phyloP scores from a whole-genome alignment of 2,888 invertebrate species.

The Hartigia nigra region DNA sequence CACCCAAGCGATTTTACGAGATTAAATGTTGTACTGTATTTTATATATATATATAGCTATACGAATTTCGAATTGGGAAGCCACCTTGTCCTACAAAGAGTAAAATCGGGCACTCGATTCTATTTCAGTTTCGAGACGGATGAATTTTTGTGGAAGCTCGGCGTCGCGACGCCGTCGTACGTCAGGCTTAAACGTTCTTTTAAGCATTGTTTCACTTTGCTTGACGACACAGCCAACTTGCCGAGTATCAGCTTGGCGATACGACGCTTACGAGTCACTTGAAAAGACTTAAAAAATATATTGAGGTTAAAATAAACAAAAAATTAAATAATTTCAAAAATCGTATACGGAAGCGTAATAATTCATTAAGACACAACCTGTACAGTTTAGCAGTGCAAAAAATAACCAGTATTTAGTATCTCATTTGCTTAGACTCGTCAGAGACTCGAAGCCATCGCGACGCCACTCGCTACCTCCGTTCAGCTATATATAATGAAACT shows the following conservation, averaged over 20 bases:
- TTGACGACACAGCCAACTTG: not conserved
- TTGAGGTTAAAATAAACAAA: no score
- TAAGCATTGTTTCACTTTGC: not conserved
- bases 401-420: not conserved
- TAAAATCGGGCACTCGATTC: not conserved
- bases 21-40: not conserved
- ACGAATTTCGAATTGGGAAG: not conserved
- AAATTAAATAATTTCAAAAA: not conserved
- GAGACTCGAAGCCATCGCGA: conserved; percentile 19
- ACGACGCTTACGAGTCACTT: not conserved
- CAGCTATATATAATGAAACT: conserved; percentile 23
- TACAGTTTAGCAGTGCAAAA: not conserved
- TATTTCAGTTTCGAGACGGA: not conserved
- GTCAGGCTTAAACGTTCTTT: not conserved
- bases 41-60: not conserved
- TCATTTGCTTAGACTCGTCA: conserved; percentile 2
- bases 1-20: not conserved
- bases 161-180: not conserved
- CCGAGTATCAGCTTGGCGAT: not conserved
- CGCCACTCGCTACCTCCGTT: conserved; percentile 10
- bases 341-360: not conserved
- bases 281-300: no score
- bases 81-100: not conserved
- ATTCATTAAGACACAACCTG: not conserved
- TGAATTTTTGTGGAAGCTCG: not conserved